A percentile compares a stretch with the other conserved stretches of the same genome.
These are phyloP conservation scores for Bombyx mandarina DNA, from an alignment of 1,140 invertebrate species.

Conservation along the genomic window DNA sequence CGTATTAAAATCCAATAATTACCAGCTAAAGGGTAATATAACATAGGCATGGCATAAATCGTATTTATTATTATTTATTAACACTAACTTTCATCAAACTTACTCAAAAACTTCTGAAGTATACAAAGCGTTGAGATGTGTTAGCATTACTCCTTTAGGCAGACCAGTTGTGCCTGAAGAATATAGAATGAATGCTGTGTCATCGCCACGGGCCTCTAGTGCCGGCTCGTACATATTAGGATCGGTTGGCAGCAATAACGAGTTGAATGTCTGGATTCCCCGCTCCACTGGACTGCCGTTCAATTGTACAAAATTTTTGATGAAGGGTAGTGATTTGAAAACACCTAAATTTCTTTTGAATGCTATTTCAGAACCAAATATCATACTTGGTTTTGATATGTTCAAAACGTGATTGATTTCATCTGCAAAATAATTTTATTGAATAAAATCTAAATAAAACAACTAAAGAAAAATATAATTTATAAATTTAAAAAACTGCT, in stretches of 20 bases:
- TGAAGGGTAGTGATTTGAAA: not conserved
- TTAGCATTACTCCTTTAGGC: conserved; percentile 4
- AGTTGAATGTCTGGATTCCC: not conserved
- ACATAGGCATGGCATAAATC: not conserved
- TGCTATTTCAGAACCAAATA: not conserved
- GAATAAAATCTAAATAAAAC: not conserved
- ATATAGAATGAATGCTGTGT: not conserved
- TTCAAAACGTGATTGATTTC: not conserved
- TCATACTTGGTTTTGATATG: not conserved
- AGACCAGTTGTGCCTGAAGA: conserved; percentile 1
- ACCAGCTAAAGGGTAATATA: not conserved
- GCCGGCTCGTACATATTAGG: not conserved
- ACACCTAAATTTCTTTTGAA: not conserved
- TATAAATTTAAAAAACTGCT: not conserved
- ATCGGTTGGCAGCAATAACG: not conserved
- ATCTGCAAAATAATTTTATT: not conserved
- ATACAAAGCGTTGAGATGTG: not conserved
- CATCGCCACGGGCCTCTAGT: not conserved
- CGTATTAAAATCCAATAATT: not conserved
- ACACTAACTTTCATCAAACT: too few relatives aligned
- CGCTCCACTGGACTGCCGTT: not conserved
- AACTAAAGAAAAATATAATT: not conserved
- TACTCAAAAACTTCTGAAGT: too few relatives aligned
- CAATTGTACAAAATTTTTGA: not conserved
- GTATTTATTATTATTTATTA: too few relatives aligned